Evolutionary conservation across 2,113 vertebrate species (phyloP), one percentile per base, ranked within the genome.

Genomic region (Condylura cristata): DNA sequence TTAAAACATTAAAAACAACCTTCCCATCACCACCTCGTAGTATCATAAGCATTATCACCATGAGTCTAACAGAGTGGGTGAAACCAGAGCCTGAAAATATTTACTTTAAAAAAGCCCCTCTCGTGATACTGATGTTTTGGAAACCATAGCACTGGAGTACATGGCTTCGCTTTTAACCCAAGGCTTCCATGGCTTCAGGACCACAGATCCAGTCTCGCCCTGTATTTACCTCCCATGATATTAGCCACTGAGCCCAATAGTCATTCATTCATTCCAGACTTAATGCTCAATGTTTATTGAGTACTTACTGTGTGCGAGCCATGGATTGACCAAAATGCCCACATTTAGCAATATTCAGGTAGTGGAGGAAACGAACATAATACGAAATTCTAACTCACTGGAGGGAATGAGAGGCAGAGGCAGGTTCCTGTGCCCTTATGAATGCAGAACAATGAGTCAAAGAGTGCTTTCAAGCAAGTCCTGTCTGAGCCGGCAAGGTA

Each of bases 71-170:
- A 79, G 75, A 56, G 0, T 10, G 12, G 44, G 10, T 83, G 22
- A 48, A 71, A 18, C 14, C 76, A 75, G 56, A 92, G 39, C 20
- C 56, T 26, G 39, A 60, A 70, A 75, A 78, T 0, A 60, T 74
- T 60, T 34, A 44, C 86, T 93, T 93, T 87, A n/a, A 30, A 93
- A 79, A 82, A 75, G 61, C 56, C 32, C 53, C 86, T 89, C 48
- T 32, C 72, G 74, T 56, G 83, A 72, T 78, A 63, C n/a, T 78
- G 58, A 56, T 71, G 39, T 48, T 89, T 89, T 60, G 11, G 63
- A 78, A 90, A 53, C 70, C 44, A 60, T 32, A 41, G 37, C 61
- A 41, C 44, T 58, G 12, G 41, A 34, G 13, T 18, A n/a, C 0
- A 1, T 41, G 53, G n/a, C 83, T 94, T 89, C 34, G 65, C 46